Evolutionary conservation across 2,888 invertebrate species (phyloP).

Genomic region (Trissonchulus latispiculum): DNA sequence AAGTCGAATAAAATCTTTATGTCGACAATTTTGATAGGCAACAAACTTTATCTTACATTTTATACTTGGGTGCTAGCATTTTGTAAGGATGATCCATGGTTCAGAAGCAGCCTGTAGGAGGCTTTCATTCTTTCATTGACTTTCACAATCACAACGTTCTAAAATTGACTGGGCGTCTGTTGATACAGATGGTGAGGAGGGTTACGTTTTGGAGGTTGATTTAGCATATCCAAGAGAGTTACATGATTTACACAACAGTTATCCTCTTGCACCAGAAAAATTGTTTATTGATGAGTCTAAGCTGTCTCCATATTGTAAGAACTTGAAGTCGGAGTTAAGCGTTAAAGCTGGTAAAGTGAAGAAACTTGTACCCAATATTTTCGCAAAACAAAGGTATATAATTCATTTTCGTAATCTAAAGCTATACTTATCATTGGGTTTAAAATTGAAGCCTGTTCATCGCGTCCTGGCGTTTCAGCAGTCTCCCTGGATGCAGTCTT

Average conservation of each 20-base stretch:
- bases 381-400: constrained; percentile 21
- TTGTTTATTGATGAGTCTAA: neutral
- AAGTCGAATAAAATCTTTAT: no score
- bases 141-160: no score
- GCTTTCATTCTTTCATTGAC: no score
- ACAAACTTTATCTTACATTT: no score
- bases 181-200: no score
- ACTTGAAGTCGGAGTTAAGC: neutral
- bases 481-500: constrained; percentile 20
- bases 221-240: constrained; percentile 18
- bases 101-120: no score
- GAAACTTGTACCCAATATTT: neutral
- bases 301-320: neutral
- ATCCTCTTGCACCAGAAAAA: constrained; percentile 1
- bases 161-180: no score
- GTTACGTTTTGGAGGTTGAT: no score
- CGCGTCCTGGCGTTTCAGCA: constrained; percentile 24
- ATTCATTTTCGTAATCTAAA: constrained; percentile 24
- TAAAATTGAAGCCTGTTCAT: constrained; percentile 23
- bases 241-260: neutral
- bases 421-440: constrained; percentile 23
- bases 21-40: no score
- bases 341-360: neutral
- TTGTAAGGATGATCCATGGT: no score
- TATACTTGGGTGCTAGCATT: no score